phyloP scores from a whole-genome alignment of 2,797 vertebrate species.

The Sphenopsis melanotis region DNA sequence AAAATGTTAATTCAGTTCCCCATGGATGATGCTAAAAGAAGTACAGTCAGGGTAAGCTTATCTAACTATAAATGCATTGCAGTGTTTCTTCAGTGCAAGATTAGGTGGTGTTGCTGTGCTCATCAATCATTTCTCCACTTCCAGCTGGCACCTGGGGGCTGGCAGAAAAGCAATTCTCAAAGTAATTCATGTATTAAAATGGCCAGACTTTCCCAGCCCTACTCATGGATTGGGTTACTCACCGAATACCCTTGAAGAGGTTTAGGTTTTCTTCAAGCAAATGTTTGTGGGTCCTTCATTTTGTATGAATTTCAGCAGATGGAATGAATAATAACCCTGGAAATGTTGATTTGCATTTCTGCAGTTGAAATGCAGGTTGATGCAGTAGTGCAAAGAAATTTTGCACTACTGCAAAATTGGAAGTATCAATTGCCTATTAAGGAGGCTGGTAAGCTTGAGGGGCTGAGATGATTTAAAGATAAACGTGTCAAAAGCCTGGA shows the following conservation, averaged over 20 bases:
- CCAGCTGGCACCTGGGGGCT: neutral
- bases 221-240: neutral
- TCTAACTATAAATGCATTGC: neutral
- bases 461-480: neutral
- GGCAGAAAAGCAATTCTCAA: neutral
- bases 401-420: too few relatives aligned
- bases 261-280: neutral
- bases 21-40: neutral
- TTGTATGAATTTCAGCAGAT: neutral
- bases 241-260: neutral
- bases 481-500: neutral
- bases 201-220: neutral
- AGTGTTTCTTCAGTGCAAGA: neutral
- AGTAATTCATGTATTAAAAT: neutral
- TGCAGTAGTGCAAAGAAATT: too few relatives aligned
- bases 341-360: neutral
- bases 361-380: too few relatives aligned
- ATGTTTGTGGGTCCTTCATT: neutral
- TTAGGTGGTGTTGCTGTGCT: neutral
- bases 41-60: neutral
- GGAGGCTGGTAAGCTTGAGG: neutral
- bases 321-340: neutral
- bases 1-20: slow-evolving; percentile 43
- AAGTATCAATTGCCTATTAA: neutral
- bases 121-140: neutral